Conservation (phyloP, 2,113 vertebrate species). For the Penelope pileata region DNA sequence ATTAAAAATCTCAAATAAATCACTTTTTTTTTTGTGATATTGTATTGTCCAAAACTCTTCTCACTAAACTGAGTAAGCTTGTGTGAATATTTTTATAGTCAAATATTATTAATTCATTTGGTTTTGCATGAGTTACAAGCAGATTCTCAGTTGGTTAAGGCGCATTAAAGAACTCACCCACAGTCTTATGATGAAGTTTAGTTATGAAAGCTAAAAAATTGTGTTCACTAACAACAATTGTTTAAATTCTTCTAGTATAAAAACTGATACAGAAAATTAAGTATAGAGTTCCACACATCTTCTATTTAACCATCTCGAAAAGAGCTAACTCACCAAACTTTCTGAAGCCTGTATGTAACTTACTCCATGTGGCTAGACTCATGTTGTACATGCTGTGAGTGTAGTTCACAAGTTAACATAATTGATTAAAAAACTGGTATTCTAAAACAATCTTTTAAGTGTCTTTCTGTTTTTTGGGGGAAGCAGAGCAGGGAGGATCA, state of each 20-base stretch:
- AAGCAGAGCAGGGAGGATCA: too few relatives aligned
- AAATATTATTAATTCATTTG: background rate
- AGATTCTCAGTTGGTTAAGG: background rate
- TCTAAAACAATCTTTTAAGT: background rate
- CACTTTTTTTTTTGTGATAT: background rate
- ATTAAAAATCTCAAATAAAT: constrained; percentile 4
- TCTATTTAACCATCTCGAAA: background rate
- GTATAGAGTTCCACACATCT: fast-evolving
- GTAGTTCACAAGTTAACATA: background rate
- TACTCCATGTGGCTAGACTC: fast-evolving
- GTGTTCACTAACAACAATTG: background rate
- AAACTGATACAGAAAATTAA: background rate
- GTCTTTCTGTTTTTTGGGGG: background rate
- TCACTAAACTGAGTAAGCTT: background rate
- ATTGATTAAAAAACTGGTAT: background rate
- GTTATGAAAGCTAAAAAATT: background rate
- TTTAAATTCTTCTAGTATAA: background rate
- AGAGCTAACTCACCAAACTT: background rate
- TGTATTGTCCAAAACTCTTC: background rate
- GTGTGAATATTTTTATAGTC: background rate
- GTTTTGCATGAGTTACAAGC: background rate
- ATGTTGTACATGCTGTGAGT: too few relatives aligned
- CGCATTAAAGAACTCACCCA: background rate
- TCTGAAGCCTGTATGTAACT: background rate
- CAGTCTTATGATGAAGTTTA: background rate